Base-by-base conservation (phyloP, 2,113 vertebrate species). In the Neogobius melanostomus region DNA sequence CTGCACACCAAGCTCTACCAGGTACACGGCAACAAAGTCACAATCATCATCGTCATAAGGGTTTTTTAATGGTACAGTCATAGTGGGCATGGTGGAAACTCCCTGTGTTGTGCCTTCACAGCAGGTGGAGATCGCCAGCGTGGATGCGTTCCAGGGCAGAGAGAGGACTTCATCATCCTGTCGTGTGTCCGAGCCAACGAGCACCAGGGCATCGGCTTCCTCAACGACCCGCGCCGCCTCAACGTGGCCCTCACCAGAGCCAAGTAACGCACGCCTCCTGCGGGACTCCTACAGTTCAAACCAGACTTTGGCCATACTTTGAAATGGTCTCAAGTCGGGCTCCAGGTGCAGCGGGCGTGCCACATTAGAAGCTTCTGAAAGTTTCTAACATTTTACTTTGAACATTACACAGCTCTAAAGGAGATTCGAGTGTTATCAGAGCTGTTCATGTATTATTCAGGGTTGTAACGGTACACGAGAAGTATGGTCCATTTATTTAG, bases 1-100 rank as follows among this genome's bases (percentile, higher is more conserved):
- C 88, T 99, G 84, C 98, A 99, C 86, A 99, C 98, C n/a, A 99
- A 99, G 78, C 96, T 99, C 36, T 99, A 99, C 81, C 98, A 99
- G 97, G 98, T 99, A 0, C 0, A 16, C 7, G 2, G 4, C 11
- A 50, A 50, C 36, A 8, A n/a, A 8, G 11, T 8, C 49, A 8
- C 49, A 14, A 14, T 50, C 14, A 11, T 36, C 28, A 5, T 5
- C 28, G 28, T 36, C 28, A 36, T 36, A 5, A 4, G 28, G 28
- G 28, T 28, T 36, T 36, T 36, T 36, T 36, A 36, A 36, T 36
- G 28, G 28, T 36, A 5, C 3, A 5, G 28, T 36, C 28, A 2
- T 5, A 36, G 28, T 5, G 28, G 28, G 4, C 28, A 36, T 3
- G 28, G 28, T 36, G 28, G 28, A 36, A 36, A 36, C 28, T 36